Evolutionary conservation across 2,888 invertebrate species (phyloP), one percentile per base, ranked within the genome.

Genomic region (Ornithoptera alexandrae): DNA sequence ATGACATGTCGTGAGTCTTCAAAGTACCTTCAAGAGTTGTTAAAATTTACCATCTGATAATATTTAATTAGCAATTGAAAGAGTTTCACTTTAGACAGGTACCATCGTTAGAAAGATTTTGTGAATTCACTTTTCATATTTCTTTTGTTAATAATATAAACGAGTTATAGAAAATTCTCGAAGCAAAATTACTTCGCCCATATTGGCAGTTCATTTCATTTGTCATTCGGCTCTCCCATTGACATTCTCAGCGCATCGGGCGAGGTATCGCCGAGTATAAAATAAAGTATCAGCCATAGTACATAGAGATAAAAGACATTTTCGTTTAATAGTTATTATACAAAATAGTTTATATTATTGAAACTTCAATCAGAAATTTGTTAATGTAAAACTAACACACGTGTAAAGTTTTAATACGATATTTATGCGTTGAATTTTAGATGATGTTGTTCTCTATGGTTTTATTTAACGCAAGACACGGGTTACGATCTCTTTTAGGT

Each of bases 221-320:
- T 84, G 80, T 83, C 82, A 83, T 84, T 84, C 81, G 79, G 77
- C 78, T 77, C 77, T 81, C 83, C 79, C 84, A 88, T 89, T 88
- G 86, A 83, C 87, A 88, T 88, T 88, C 87, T 75, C 73, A 76
- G 77, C 81, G 81, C 86, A 84, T 82, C 81, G 79, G 73, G 75
- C 75, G 77, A 84, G 84, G 83, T 87, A 86, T 86, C 86, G 86
- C 80, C 81, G 82, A 78, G 81, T 83, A 83, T 82, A 83, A 87
- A 87, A 85, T 85, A 85, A 85, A 84, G 82, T 84, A 83, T 83
- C 79, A 81, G 83, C 76, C 75, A 65, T 50, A 69, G 71, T 70
- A 66, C 69, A 65, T 58, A 58, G 65, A 67, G 61, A 36, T 30
- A 62, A 56, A 56, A 60, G 36, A 42, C 20, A 20, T 71, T 74